A percentile compares a stretch with the other conserved stretches of the same genome.
Conservation (phyloP, 2,797 vertebrate genomes). For the Psittacula derbiana region DNA sequence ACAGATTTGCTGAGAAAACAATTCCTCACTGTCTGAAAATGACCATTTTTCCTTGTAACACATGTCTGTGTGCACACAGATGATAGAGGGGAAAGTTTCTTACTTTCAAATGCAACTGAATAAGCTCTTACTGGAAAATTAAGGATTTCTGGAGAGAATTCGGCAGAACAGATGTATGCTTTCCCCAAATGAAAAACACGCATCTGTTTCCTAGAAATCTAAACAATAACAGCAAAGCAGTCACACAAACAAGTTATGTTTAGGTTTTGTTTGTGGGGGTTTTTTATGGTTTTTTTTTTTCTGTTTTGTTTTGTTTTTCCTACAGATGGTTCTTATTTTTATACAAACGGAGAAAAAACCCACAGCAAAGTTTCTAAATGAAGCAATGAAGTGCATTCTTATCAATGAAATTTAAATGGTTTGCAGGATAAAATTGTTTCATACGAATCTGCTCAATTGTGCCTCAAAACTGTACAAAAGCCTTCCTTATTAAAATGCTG, state of each 20-base stretch:
- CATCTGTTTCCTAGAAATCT: slow-evolving; percentile 76
- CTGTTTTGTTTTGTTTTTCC: not conserved
- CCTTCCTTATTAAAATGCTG: slow-evolving; percentile 22
- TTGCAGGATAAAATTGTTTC: slow-evolving; percentile 1
- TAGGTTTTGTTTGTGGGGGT: not conserved
- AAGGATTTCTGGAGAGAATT: slow-evolving; percentile 68
- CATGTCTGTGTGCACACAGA: not conserved
- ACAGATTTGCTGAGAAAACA: slow-evolving; percentile 47
- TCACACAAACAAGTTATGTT: slow-evolving; percentile 20
- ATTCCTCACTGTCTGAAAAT: slow-evolving; percentile 19
- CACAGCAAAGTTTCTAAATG: slow-evolving; percentile 17
- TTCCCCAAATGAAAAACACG: slow-evolving; percentile 64
- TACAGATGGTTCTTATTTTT: slow-evolving; percentile 66
- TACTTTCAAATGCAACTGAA: slow-evolving; percentile 50
- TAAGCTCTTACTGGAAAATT: slow-evolving; percentile 50
- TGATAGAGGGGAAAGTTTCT: slow-evolving; percentile 7
- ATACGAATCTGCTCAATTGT: not conserved
- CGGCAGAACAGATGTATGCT: slow-evolving; percentile 70
- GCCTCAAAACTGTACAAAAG: slow-evolving; percentile 12
- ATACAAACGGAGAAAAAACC: not conserved
- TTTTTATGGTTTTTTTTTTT: not conserved
- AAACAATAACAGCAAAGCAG: slow-evolving; percentile 71
- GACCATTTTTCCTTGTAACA: slow-evolving; percentile 14
- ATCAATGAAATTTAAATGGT: slow-evolving; percentile 41
- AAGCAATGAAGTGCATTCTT: slow-evolving; percentile 31